Evolutionary conservation across 2,113 vertebrate genomes (phyloP), one percentile per base, ranked within the genome.

Genomic region (Barnardius zonarius): DNA sequence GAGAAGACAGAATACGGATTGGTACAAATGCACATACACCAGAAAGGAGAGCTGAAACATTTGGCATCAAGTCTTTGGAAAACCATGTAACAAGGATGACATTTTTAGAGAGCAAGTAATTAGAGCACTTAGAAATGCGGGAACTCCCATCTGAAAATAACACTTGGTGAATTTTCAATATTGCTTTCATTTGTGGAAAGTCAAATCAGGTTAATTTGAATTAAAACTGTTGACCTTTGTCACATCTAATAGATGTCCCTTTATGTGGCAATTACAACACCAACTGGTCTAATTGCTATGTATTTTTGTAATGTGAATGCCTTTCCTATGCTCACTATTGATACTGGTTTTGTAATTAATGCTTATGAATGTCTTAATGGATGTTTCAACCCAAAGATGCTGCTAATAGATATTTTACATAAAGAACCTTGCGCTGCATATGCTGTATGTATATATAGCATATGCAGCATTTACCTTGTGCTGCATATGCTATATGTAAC

Each of bases 21-120:
- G 97, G 97, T 41, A 92, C 98, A 88, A 98, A 96, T 77, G 98
- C 98, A 78, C 98, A 98, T 5, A 62, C 92, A 17, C 59, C 98
- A 80, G 98, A 98, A 62, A 96, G 96, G 93, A 99, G 98, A 97
- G 90, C 67, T 6, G 98, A 98, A 37, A 96, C 97, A 44, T 98
- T 98, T 49, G 98, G 98, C 49, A 95, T 98, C 73, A 98, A 98
- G 88, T 98, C 98, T 90, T 96, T 98, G 96, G 98, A 99, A 97
- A 98, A 98, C 83, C 98, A 98, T 93, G 97, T 98, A 96, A 95
- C 98, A 92, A 98, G 96, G 62, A 98, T 99, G 94, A 99, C 98
- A 0, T 98, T 99, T 97, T 97, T 98, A 93, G 98, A 99, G 94
- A 99, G 98, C 97, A 99, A 99, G 97, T 98, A 98, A 97, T 93